A percentile compares a stretch with the other conserved stretches of the same genome.
These are phyloP conservation scores for Clarias laeviceps DNA, from an alignment of 2,797 vertebrate genomes.

Conservation along the genomic window DNA sequence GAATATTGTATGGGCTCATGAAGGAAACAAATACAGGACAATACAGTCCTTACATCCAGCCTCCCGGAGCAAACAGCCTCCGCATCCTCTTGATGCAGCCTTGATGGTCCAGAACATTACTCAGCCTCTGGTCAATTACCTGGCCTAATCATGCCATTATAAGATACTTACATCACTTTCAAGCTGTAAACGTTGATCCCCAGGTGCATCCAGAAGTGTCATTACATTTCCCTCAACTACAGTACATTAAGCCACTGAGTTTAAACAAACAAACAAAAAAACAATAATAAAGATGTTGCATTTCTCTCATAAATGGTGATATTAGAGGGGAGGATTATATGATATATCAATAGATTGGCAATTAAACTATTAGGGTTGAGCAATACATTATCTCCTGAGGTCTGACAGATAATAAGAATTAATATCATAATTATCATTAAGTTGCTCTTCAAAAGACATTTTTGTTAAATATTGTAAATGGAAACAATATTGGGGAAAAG, in stretches of 20 bases:
- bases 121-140: conserved; percentile 2
- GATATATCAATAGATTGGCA: neutral
- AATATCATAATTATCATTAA: neutral
- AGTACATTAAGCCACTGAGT: neutral
- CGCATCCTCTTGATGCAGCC: neutral
- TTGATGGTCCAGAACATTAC: neutral
- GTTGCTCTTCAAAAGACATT: neutral
- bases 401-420: neutral
- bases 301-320: neutral
- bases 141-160: conserved; percentile 19
- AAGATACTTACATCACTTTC: conserved; percentile 6
- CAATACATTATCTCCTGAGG: neutral
- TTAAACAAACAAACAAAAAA: neutral
- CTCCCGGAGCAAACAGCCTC: neutral
- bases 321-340: neutral
- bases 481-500: neutral
- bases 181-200: neutral
- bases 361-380: neutral
- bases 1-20: neutral
- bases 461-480: neutral
- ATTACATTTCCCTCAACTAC: neutral
- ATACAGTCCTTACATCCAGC: neutral
- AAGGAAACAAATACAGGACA: neutral
- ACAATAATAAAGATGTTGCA: neutral
- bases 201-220: neutral